These are phyloP conservation scores for Atta cephalotes DNA, from an alignment of 1,140 invertebrate genomes.

Conservation along the genomic window DNA sequence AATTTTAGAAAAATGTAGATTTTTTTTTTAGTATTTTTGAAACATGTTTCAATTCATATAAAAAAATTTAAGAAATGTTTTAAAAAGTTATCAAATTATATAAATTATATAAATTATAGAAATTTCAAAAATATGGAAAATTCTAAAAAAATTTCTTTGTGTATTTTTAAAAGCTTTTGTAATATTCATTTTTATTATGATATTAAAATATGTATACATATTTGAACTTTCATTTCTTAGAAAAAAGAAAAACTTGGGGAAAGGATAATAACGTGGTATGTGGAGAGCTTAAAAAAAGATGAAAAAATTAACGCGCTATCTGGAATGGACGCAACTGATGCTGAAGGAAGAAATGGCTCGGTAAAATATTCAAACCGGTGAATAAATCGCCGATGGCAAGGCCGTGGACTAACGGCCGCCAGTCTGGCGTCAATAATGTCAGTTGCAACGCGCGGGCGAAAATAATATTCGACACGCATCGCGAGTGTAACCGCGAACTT, in stretches of 20 bases:
- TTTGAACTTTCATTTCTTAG: background rate
- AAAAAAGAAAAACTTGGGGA: background rate
- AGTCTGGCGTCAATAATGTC: constrained; percentile 73
- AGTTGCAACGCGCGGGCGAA: constrained; percentile 46
- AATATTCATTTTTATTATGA: no score
- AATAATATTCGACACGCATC: constrained; percentile 29
- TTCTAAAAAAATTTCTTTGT: no score
- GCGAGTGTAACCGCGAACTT: constrained; percentile 20
- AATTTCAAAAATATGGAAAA: no score
- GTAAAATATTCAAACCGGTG: constrained; percentile 66
- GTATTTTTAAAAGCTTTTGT: no score
- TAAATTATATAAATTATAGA: no score
- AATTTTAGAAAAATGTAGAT: no score
- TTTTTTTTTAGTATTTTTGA: no score
- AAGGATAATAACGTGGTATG: background rate
- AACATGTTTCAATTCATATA: no score
- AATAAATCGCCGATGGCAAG: constrained; percentile 75
- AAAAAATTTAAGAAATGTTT: no score
- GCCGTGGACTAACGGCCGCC: constrained; percentile 71
- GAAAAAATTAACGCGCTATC: background rate
- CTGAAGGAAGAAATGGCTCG: constrained; percentile 42
- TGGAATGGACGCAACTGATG: constrained; percentile 53
- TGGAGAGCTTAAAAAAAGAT: background rate
- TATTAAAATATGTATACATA: background rate
- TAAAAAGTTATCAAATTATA: no score